Percentiles rank a stretch among this genome's conserved stretches.
phyloP scores from a whole-genome alignment of 2,113 vertebrate genomes.

The Lophura nycthemera region DNA sequence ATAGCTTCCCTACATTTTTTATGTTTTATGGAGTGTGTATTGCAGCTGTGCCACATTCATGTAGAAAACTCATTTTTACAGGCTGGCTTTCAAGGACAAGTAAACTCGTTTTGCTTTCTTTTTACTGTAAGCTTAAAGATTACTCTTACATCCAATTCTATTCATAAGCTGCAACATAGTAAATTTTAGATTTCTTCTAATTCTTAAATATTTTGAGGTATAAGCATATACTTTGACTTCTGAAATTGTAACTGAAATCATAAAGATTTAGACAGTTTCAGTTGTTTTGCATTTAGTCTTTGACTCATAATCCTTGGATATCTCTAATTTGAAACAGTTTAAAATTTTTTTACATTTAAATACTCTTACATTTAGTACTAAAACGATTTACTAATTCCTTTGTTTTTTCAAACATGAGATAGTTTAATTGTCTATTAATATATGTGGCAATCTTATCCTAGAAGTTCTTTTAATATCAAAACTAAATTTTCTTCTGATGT shows the following conservation, averaged over 20 bases:
- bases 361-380: not conserved
- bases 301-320: not conserved
- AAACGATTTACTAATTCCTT: not conserved
- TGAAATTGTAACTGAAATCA: not conserved
- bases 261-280: not conserved
- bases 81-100: constrained; percentile 73
- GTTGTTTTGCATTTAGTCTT: not conserved
- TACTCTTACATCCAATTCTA: constrained; percentile 8
- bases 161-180: not conserved
- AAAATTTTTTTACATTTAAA: not conserved
- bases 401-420: not conserved
- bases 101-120: constrained; percentile 34
- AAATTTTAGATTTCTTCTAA: not conserved
- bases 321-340: not conserved
- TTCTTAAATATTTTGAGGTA: not conserved
- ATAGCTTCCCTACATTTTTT: constrained; percentile 80
- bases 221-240: not conserved
- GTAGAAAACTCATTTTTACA: constrained; percentile 75
- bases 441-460: not conserved
- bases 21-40: constrained; percentile 77
- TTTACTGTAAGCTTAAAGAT: constrained; percentile 36
- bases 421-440: not conserved
- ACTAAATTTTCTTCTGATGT: not conserved
- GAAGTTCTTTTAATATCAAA: not conserved
- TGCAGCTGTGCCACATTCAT: constrained; percentile 80